These are phyloP conservation scores for Heliconius eleuchia DNA, from an alignment of 1,140 invertebrate species.

Conservation along the genomic window DNA sequence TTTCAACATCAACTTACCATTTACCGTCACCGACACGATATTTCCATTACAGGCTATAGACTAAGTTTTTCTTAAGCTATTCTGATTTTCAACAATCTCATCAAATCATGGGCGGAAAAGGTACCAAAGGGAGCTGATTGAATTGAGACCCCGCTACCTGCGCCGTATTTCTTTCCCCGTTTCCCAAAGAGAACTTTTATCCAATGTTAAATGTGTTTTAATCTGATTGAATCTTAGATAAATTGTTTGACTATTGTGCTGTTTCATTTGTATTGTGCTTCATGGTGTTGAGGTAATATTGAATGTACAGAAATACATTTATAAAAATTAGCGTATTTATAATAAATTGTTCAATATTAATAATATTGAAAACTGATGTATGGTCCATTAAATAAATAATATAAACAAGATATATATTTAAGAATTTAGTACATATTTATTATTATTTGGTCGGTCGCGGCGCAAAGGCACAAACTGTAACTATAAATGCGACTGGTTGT, in stretches of 20 bases:
- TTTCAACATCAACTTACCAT: constrained; percentile 26
- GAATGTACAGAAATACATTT: background rate
- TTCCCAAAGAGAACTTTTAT: constrained; percentile 75
- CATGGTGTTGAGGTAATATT: background rate
- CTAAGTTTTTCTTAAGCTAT: constrained; percentile 73
- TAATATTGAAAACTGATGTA: too few species aligned
- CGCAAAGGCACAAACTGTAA: too few species aligned
- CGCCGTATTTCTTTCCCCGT: constrained; percentile 73
- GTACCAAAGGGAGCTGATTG: constrained; percentile 76
- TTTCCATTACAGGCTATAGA: constrained; percentile 70
- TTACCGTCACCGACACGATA: constrained; percentile 59
- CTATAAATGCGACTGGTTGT: too few species aligned
- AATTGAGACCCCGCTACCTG: constrained; percentile 75
- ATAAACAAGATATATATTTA: too few species aligned
- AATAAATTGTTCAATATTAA: too few species aligned
- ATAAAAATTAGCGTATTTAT: too few species aligned
- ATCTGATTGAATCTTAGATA: constrained; percentile 75
- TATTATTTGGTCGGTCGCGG: too few species aligned
- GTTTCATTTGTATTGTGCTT: constrained; percentile 17
- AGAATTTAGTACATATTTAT: too few species aligned
- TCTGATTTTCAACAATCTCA: constrained; percentile 79
- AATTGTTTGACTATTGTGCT: constrained; percentile 49
- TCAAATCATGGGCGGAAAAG: constrained; percentile 72
- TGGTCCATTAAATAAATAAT: too few species aligned
- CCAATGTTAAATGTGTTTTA: constrained; percentile 78